Percentiles rank a stretch among this genome's conserved stretches.
Conservation (phyloP, 2,113 vertebrate genomes). For the Tupaia tana region DNA sequence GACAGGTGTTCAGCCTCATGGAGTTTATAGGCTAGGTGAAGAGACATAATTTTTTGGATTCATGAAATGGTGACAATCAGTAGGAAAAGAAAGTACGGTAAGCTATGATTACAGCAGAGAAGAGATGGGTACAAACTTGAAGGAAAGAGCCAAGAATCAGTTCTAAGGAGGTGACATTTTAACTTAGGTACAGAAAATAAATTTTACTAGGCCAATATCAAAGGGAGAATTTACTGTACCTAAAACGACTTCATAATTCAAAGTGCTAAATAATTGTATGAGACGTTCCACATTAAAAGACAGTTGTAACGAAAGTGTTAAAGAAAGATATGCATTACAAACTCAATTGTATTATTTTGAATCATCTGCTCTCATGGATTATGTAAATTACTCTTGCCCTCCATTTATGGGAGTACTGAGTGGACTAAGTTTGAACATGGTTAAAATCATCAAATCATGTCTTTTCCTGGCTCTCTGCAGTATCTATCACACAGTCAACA, state of each 20-base stretch:
- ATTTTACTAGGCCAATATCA: not conserved
- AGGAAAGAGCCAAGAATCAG: not conserved
- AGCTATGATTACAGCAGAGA: not conserved
- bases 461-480: not conserved
- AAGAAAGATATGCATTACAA: not conserved
- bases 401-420: constrained; percentile 7
- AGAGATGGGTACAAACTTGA: not conserved
- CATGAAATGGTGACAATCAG: not conserved
- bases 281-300: not conserved
- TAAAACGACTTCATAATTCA: not conserved
- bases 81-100: not conserved
- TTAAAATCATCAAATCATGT: constrained; percentile 62
- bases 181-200: not conserved
- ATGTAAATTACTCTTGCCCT: constrained; percentile 7
- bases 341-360: not conserved
- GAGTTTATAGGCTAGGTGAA: not conserved
- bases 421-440: constrained; percentile 12
- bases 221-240: not conserved
- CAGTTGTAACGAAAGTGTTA: not conserved
- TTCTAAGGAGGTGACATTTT: not conserved
- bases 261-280: not conserved
- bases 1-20: not conserved
- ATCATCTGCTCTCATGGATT: not conserved
- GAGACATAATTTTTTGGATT: not conserved
- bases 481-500: not conserved